A percentile compares a stretch with the other conserved stretches of the same genome.
These are phyloP conservation scores for Drosophila antonietae DNA, from an alignment of 2,888 invertebrate genomes.

Conservation along the genomic window DNA sequence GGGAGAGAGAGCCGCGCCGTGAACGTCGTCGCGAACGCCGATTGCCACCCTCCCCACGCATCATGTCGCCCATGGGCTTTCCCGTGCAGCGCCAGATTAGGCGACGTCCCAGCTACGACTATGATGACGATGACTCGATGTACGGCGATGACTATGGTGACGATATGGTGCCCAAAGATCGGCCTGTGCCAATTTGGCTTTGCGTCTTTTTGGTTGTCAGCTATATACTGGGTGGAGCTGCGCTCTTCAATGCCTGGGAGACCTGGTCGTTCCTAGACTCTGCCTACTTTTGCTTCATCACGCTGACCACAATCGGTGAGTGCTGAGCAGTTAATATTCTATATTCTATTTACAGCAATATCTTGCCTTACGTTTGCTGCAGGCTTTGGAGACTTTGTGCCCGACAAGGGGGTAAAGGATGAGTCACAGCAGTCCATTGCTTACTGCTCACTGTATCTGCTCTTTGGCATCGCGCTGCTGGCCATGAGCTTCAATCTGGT, in stretches of 20 bases:
- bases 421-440: constrained; percentile 87
- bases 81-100: constrained; percentile 87
- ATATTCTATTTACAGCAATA: neutral
- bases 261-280: constrained; percentile 94
- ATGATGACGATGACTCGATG: constrained; percentile 87
- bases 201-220: constrained; percentile 95
- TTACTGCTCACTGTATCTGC: constrained; percentile 94
- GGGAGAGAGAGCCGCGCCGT: constrained; percentile 60
- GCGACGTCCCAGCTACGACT: constrained; percentile 84
- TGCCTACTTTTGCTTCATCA: constrained; percentile 97
- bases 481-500: constrained; percentile 99
- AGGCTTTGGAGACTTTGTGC: constrained; percentile 95
- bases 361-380: constrained; percentile 1
- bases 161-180: constrained; percentile 84
- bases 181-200: constrained; percentile 94
- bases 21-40: constrained; percentile 66
- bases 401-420: constrained; percentile 88
- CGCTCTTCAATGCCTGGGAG: constrained; percentile 94
- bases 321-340: neutral
- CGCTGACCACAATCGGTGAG: constrained; percentile 93
- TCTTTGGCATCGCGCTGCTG: constrained; percentile 96
- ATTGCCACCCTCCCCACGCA: constrained; percentile 86
- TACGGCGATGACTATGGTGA: constrained; percentile 86
- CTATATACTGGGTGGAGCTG: constrained; percentile 95
- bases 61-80: constrained; percentile 89